Conservation (phyloP, 2,888 invertebrate species). For the Myopa tessellatipennis region DNA sequence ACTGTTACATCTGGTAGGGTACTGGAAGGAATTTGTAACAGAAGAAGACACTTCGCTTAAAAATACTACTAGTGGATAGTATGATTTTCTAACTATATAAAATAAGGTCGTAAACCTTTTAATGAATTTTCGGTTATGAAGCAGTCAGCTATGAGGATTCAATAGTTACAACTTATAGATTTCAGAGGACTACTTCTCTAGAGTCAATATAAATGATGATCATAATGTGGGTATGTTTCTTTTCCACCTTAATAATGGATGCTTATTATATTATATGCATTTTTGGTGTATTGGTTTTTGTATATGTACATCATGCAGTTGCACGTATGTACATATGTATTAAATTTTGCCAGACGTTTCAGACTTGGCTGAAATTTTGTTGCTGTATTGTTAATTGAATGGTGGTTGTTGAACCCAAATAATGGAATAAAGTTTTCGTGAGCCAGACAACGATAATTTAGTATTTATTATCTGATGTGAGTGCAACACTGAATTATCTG, state of each 20-base stretch:
- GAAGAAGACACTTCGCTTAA: slow-evolving; percentile 15
- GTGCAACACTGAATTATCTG: background rate
- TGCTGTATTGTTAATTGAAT: slow-evolving; percentile 30
- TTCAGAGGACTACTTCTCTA: background rate
- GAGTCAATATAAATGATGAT: background rate
- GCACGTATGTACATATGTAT: slow-evolving; percentile 12
- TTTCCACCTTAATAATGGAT: slow-evolving; percentile 19
- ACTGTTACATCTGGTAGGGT: slow-evolving; percentile 3
- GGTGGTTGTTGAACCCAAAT: slow-evolving; percentile 33
- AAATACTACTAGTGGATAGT: background rate
- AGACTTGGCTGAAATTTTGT: slow-evolving; percentile 8
- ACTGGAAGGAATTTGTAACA: slow-evolving; percentile 4
- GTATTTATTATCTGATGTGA: slow-evolving; percentile 48
- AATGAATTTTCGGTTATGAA: slow-evolving; percentile 44
- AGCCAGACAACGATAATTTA: slow-evolving; percentile 24
- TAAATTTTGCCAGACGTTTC: slow-evolving; percentile 32
- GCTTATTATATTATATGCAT: slow-evolving; percentile 24
- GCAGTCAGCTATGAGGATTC: slow-evolving; percentile 16
- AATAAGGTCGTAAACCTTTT: slow-evolving; percentile 65
- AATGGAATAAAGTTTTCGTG: slow-evolving; percentile 16
- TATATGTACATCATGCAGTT: background rate
- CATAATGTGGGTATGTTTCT: background rate
- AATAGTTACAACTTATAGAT: background rate
- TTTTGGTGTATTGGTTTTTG: slow-evolving; percentile 20
- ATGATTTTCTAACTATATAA: slow-evolving; percentile 13